Conservation (phyloP, 2,888 invertebrate genomes). For the Callosobruchus maculatus region DNA sequence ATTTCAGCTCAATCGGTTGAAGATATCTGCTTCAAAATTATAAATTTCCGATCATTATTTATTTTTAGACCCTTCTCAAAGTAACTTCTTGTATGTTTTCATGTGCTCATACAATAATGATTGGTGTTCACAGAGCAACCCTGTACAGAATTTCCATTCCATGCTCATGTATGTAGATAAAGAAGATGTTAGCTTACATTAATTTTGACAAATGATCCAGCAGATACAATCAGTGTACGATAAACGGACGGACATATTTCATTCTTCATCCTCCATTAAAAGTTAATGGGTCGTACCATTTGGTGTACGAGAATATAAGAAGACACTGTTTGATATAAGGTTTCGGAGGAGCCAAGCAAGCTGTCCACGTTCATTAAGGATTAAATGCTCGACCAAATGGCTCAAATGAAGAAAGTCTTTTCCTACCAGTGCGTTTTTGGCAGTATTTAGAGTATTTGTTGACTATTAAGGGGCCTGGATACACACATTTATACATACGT, state of each 20-base stretch:
- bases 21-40: too few relatives aligned
- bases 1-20: too few relatives aligned
- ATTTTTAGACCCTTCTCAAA: too few relatives aligned
- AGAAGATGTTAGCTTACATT: slow-evolving; percentile 16
- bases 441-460: too few relatives aligned
- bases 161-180: slow-evolving; percentile 11
- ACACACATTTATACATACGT: too few relatives aligned
- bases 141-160: neutral
- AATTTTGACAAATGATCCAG: slow-evolving; percentile 19
- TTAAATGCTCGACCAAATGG: neutral
- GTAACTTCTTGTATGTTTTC: too few relatives aligned
- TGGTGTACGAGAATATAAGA: neutral
- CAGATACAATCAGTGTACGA: slow-evolving; percentile 14
- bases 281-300: slow-evolving; percentile 1
- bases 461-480: too few relatives aligned
- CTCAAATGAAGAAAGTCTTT: neutral
- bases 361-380: neutral
- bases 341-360: neutral
- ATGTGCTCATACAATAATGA: too few relatives aligned
- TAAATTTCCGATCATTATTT: too few relatives aligned
- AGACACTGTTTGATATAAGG: neutral
- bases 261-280: slow-evolving; percentile 8
- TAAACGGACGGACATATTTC: slow-evolving; percentile 15
- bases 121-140: too few relatives aligned
- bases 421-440: too few relatives aligned